Evolutionary conservation across 2,797 vertebrate genomes (phyloP).

Genomic region (Borostomias antarcticus): DNA sequence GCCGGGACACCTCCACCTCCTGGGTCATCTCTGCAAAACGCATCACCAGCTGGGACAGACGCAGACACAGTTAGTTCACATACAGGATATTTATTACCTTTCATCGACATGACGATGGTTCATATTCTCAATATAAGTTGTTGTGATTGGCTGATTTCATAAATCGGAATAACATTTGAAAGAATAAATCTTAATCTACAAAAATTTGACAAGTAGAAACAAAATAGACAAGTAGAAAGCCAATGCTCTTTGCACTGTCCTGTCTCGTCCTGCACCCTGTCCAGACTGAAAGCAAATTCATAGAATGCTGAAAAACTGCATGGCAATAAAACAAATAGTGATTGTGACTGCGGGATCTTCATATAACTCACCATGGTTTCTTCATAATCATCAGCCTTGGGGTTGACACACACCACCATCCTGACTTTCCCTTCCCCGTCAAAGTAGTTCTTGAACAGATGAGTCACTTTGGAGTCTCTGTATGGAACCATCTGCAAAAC

Average conservation of each 20-base stretch:
- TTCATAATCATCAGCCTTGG: constrained; percentile 95
- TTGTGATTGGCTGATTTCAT: too few relatives aligned
- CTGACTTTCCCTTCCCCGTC: constrained; percentile 96
- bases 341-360: not conserved
- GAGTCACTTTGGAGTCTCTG: constrained; percentile 96
- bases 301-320: too few relatives aligned
- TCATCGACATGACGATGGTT: too few relatives aligned
- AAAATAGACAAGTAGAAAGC: too few relatives aligned
- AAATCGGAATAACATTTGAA: too few relatives aligned
- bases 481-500: constrained; percentile 94
- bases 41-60: constrained; percentile 87
- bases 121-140: too few relatives aligned
- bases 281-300: too few relatives aligned
- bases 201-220: too few relatives aligned
- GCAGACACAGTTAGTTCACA: not conserved
- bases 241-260: too few relatives aligned
- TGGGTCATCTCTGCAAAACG: constrained; percentile 97
- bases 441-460: constrained; percentile 98
- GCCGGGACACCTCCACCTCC: constrained; percentile 92
- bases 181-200: too few relatives aligned
- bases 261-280: too few relatives aligned
- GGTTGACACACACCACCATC: constrained; percentile 97
- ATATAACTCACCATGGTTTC: constrained; percentile 87
- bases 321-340: not conserved
- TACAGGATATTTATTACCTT: not conserved